These are phyloP conservation scores for Amblyteles armatorius DNA, from an alignment of 2,888 invertebrate genomes.

Conservation along the genomic window DNA sequence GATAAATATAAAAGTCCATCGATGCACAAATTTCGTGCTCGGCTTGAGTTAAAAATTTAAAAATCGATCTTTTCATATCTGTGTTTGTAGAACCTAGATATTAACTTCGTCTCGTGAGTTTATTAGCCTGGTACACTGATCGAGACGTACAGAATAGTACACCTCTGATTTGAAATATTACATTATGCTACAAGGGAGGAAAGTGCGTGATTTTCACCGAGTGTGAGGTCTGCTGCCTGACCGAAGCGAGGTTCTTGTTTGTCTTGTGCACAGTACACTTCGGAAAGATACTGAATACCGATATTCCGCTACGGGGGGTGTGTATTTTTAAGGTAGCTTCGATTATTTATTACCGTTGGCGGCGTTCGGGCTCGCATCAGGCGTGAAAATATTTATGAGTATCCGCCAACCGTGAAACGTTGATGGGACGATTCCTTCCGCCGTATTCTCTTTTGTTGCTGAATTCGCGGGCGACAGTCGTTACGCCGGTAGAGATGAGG, in stretches of 20 bases:
- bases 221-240: no score
- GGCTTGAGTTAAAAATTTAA: neutral
- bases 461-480: constrained; percentile 44
- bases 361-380: constrained; percentile 2
- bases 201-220: no score
- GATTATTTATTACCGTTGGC: constrained; percentile 55
- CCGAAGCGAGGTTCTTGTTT: no score
- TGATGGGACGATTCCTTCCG: constrained; percentile 40
- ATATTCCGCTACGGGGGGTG: neutral
- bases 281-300: neutral
- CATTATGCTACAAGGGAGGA: no score
- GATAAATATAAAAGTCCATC: constrained; percentile 15
- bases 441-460: neutral
- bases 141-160: no score
- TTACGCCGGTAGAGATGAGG: constrained; percentile 17
- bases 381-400: constrained; percentile 57
- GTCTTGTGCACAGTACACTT: neutral
- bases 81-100: no score
- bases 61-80: neutral
- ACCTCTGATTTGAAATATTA: no score
- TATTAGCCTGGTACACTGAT: no score
- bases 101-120: no score
- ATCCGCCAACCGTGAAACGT: constrained; percentile 41
- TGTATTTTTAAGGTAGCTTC: neutral
- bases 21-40: neutral